Percentiles rank a stretch among this genome's conserved stretches.
phyloP scores from a whole-genome alignment of 2,113 vertebrate species.

The Microcebus murinus region DNA sequence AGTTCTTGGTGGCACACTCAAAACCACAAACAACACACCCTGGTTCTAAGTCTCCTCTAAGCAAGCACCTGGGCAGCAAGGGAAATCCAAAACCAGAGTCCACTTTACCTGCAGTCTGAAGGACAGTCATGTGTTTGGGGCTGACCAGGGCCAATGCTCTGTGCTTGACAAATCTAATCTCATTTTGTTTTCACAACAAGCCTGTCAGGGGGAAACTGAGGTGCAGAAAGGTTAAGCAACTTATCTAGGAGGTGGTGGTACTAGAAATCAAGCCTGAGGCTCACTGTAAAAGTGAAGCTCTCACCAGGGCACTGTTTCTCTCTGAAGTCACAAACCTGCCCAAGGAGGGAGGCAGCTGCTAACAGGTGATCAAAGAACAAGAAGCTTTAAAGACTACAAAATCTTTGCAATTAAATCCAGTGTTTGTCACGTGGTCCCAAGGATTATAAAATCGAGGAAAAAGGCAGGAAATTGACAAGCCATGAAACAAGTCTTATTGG shows the following conservation, averaged over 20 bases:
- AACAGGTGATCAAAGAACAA: background rate
- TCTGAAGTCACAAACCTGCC: background rate
- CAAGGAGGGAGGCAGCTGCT: background rate
- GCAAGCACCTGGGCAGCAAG: background rate
- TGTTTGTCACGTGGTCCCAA: background rate
- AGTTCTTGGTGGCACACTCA: background rate
- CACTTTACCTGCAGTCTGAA: background rate
- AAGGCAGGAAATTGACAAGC: background rate
- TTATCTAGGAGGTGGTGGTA: background rate
- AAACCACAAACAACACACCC: background rate
- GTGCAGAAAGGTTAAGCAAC: background rate
- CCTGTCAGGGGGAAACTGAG: background rate
- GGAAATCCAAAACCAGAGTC: background rate
- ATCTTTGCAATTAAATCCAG: background rate
- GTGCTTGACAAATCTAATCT: background rate
- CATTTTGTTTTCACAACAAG: background rate
- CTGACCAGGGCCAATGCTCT: background rate
- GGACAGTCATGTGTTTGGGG: background rate
- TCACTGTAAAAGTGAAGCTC: background rate
- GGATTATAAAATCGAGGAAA: background rate
- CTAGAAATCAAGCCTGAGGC: background rate
- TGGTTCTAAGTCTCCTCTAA: background rate
- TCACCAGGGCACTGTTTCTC: background rate
- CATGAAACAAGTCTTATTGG: background rate
- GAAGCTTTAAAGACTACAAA: background rate